Base-by-base conservation (phyloP, 1,140 invertebrate species). In the Ladona fulva region DNA sequence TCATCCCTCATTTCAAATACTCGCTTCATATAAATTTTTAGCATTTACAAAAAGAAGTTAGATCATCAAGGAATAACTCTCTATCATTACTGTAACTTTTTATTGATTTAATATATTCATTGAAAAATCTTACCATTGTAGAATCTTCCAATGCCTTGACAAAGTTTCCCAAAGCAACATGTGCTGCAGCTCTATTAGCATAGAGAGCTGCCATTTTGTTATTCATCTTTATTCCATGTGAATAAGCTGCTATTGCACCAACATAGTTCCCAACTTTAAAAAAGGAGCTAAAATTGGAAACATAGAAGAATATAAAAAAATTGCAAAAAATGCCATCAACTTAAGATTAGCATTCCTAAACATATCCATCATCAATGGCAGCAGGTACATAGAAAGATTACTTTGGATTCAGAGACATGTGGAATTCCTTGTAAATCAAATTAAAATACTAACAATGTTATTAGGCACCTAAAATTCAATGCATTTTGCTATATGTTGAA, bases 241-340 rank as follows among this genome's bases (percentile, higher is more conserved):
- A 89, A 81, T 93, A 95, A 19, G 93, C 94, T 83, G 92, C 94
- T 12, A 95, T 88, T 0, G 94, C 94, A 22, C 91, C 92, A 74
- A 93, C 85, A 83, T 91, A 93, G 85, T 95, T 94, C 25, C 90
- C 89, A 78, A 85, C 85, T 79, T 90, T 89, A 83, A 92, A 91
- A 82, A 95, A 94, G 78, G 91, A 89, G 82, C 90, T 91, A 82
- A 14, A 83, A 74, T 44, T 78, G 76, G n/a, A 59, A 11, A 25
- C 76, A 77, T 77, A 25, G 74, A 74, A 76, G 76, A 25, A 74
- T 59, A 11, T 19, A 6, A 1, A 76, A 24, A 77, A n/a, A 77
- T 73, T 76, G 24, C 37, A 44, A 75, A 74, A 76, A 59, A 73
- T 7, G 77, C 10, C 42, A 22, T 76, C n/a, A n/a, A 25, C 76